Base-by-base conservation (phyloP, 2,888 invertebrate species). In the Melinopterus prodromus region DNA sequence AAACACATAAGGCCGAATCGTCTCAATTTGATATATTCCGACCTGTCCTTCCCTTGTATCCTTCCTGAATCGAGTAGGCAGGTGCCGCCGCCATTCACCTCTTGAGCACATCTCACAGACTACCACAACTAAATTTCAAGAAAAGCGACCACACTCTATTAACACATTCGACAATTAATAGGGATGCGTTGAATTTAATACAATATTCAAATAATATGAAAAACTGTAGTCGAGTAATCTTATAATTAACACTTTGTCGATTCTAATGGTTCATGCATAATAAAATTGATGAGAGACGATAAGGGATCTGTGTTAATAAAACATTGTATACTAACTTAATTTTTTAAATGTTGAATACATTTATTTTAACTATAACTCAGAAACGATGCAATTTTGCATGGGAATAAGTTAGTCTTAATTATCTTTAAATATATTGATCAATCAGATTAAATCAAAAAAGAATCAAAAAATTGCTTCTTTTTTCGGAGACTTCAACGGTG, bases 11-110 rank as follows among this genome's bases (percentile, higher is more conserved):
- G 80, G 84, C 83, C 83, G 85, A 86, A 85, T 53, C 84, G 85
- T 85, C 84, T 85, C 85, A 85, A 85, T 85, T 86, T 85, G 84
- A 86, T 85, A 53, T 53, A 85, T 85, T 85, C 83, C 83, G 84
- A 83, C 83, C 84, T 84, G 84, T 85, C 84, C 84, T 85, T 84
- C 84, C 82, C 80, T 84, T 84, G 82, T 84, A 83, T 84, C 83
- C 81, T 83, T 82, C 53, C 53, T 53, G 53, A 53, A 53, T 53
- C 53, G 53, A 53, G 12, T 82, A 80, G 82, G 85, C 85, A 85
- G 85, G 84, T 85, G 85, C 84, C 84, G 71, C 69, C 78, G 69
- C 76, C 72, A 76, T 77, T 78, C 70, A 75, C 77, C 5, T 53
- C 53, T 53, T 53, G 53, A 3, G 12, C 53, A 79, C 79, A 79